Conservation (phyloP, 2,113 vertebrate genomes). For the Datnioides undecimradiatus region DNA sequence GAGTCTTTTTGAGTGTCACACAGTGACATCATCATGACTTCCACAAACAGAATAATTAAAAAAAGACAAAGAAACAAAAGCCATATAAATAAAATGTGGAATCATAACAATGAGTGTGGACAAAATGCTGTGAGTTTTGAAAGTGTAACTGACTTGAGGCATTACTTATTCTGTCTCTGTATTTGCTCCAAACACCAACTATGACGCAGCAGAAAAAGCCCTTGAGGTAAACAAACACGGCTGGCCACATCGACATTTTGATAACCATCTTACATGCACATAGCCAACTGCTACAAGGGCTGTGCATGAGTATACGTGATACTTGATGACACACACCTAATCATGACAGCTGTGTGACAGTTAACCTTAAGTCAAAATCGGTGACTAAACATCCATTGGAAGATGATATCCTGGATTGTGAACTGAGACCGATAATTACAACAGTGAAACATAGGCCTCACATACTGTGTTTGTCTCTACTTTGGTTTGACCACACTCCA, state of each 20-base stretch:
- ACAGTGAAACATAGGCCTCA: constrained; percentile 6
- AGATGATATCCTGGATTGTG: constrained; percentile 16
- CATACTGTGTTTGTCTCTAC: constrained; percentile 7
- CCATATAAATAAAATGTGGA: too few species aligned
- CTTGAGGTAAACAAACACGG: constrained; percentile 34
- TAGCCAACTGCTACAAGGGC: constrained; percentile 6
- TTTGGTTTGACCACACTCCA: constrained; percentile 48
- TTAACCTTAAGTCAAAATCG: constrained; percentile 11
- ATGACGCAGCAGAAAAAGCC: constrained; percentile 24
- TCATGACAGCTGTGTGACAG: constrained; percentile 49
- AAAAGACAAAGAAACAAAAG: too few species aligned
- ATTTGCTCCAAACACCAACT: background rate
- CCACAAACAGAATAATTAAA: background rate
- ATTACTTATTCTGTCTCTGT: background rate
- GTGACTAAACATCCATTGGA: constrained; percentile 58
- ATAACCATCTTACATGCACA: constrained; percentile 26
- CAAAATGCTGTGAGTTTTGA: too few species aligned
- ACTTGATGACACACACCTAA: constrained; percentile 58
- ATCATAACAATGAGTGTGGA: background rate
- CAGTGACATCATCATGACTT: background rate
- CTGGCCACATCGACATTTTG: constrained; percentile 46
- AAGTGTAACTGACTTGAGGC: too few species aligned
- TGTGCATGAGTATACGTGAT: background rate
- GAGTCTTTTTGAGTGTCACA: background rate
- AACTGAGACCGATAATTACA: constrained; percentile 34